A percentile compares a stretch with the other conserved stretches of the same genome.
These are phyloP conservation scores for Zeuzera pyrina DNA, from an alignment of 2,888 invertebrate species.

Conservation along the genomic window DNA sequence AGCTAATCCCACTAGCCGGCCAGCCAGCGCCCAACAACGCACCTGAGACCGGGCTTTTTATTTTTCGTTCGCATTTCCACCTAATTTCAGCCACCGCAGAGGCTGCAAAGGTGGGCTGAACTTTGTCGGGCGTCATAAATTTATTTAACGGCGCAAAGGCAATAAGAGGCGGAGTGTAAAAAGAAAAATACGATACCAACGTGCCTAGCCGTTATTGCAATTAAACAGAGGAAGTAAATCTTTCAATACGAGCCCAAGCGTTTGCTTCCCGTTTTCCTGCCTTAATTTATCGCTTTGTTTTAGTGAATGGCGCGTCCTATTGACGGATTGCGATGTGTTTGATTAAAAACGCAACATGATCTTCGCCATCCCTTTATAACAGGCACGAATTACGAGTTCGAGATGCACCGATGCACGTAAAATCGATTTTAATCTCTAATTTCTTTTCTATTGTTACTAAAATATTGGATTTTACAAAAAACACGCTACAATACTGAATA, in stretches of 20 bases:
- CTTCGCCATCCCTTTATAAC: constrained; percentile 48
- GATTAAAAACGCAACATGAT: constrained; percentile 64
- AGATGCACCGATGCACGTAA: no score
- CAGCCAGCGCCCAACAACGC: constrained; percentile 40
- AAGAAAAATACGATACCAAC: constrained; percentile 74
- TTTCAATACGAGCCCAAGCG: constrained; percentile 68
- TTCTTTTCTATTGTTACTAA: no score
- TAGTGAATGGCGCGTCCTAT: constrained; percentile 64
- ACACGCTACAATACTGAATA: no score
- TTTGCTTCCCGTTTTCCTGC: constrained; percentile 64
- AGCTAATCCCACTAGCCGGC: constrained; percentile 54
- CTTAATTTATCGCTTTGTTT: constrained; percentile 72
- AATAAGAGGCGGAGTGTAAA: constrained; percentile 72
- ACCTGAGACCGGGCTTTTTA: constrained; percentile 65
- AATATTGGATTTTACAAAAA: no score
- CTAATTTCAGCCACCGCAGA: constrained; percentile 58
- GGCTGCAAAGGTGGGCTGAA: constrained; percentile 64
- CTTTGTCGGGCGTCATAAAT: constrained; percentile 72
- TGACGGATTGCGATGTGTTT: constrained; percentile 68
- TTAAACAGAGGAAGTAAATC: constrained; percentile 74
- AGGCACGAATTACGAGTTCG: no score
- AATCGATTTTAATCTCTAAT: no score
- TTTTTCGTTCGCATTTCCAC: constrained; percentile 65
- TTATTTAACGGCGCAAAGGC: constrained; percentile 72
- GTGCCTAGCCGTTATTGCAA: constrained; percentile 74